phyloP scores from a whole-genome alignment of 2,113 vertebrate species.

The Mormyrus iriodes region DNA sequence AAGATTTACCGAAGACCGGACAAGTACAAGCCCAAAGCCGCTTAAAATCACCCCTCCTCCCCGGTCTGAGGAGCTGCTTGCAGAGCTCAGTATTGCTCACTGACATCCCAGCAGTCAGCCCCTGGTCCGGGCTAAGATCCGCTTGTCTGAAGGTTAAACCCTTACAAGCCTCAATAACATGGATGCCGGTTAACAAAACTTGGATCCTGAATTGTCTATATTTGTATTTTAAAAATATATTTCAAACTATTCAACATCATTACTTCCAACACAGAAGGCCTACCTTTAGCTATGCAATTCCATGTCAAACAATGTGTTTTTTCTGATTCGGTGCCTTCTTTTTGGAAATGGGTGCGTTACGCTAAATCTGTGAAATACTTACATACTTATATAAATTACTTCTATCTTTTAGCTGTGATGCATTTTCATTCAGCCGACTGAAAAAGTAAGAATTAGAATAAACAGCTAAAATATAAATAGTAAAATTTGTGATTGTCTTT shows the following conservation, averaged over 20 bases:
- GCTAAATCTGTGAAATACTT: conserved; percentile 9
- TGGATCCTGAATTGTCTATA: not conserved
- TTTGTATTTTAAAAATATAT: not conserved
- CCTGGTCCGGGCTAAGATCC: not conserved
- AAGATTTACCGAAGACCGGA: conserved; percentile 37
- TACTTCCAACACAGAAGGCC: not conserved
- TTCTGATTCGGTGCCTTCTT: not conserved
- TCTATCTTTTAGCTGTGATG: conserved; percentile 47
- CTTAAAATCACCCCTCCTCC: conserved; percentile 62
- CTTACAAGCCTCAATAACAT: not conserved
- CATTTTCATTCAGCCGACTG: conserved; percentile 34
- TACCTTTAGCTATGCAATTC: not conserved
- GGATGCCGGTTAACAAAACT: not conserved
- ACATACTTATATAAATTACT: conserved; percentile 35
- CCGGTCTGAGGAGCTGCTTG: not conserved
- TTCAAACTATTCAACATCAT: not conserved
- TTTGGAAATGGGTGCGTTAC: not conserved
- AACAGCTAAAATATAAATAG: conserved; percentile 60
- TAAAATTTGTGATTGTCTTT: conserved; percentile 30
- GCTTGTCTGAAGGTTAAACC: not conserved
- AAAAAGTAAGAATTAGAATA: conserved; percentile 49
- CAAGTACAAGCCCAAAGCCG: conserved; percentile 49
- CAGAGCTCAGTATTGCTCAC: not conserved
- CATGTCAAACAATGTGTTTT: not conserved
- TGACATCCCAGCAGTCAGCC: not conserved